phyloP scores from a whole-genome alignment of 2,888 invertebrate genomes.

The Lepidonotus clava region DNA sequence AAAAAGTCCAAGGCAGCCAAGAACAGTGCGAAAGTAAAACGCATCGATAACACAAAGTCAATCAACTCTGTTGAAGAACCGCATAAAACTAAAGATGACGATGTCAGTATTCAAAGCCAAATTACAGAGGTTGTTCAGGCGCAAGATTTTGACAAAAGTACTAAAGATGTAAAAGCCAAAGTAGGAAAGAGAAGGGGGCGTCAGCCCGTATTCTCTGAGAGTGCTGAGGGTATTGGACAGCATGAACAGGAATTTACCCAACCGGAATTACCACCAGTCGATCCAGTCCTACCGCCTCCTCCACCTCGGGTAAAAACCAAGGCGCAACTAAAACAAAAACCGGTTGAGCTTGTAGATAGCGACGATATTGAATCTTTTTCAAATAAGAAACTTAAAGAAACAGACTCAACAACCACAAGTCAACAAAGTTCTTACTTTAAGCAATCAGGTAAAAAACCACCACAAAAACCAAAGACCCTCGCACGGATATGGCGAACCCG shows the following conservation, averaged over 20 bases:
- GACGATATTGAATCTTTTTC: background rate
- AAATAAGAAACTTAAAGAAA: background rate
- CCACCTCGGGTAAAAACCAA: slow-evolving; percentile 29
- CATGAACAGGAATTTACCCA: too few species aligned
- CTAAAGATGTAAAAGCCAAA: background rate
- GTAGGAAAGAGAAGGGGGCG: background rate
- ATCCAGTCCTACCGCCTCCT: background rate
- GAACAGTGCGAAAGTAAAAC: background rate
- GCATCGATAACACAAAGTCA: background rate
- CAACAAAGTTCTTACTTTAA: background rate
- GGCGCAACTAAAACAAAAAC: slow-evolving; percentile 44
- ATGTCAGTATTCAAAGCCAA: slow-evolving; percentile 23
- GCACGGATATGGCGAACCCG: slow-evolving; percentile 45
- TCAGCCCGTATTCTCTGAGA: background rate
- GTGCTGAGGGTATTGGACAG: background rate
- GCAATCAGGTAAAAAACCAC: background rate
- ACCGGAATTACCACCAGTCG: background rate
- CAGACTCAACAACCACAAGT: background rate
- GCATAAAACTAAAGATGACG: background rate
- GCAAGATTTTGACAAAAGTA: slow-evolving; percentile 19
- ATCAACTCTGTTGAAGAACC: background rate
- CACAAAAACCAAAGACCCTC: slow-evolving; percentile 31
- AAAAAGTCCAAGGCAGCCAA: background rate
- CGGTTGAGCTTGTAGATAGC: slow-evolving; percentile 23
- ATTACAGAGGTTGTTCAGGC: background rate